These are phyloP conservation scores for Uropetala carovei DNA, from an alignment of 2,888 invertebrate species.

Conservation along the genomic window DNA sequence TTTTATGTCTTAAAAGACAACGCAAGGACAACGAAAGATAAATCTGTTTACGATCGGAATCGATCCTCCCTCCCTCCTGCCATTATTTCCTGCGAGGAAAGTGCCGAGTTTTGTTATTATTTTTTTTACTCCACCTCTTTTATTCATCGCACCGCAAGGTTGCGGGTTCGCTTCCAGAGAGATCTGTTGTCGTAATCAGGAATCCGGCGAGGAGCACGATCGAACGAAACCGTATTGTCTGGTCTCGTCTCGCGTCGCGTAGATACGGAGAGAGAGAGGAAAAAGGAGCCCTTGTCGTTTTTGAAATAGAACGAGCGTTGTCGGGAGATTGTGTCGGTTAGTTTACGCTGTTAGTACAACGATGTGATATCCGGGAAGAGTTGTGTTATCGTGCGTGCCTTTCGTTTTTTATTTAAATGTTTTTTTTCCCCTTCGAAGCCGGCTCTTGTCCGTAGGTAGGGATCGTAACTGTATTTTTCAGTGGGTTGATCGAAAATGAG, in stretches of 20 bases:
- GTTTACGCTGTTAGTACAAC: not conserved
- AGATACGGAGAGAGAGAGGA: no score
- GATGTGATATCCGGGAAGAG: not conserved
- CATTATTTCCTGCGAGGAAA: not conserved
- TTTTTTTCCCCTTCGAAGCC: no score
- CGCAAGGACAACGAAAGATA: slow-evolving; percentile 14
- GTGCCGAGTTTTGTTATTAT: not conserved
- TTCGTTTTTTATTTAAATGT: no score
- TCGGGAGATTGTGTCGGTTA: not conserved
- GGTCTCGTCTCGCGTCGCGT: no score
- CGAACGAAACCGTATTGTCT: no score
- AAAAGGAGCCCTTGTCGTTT: not conserved
- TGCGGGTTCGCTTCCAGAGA: not conserved
- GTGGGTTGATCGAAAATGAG: not conserved
- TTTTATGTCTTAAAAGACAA: not conserved
- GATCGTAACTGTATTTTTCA: slow-evolving; percentile 12
- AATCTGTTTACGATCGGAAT: slow-evolving; percentile 1
- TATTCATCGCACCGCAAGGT: not conserved
- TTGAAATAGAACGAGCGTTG: not conserved
- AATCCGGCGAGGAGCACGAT: not conserved
- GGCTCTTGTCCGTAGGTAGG: not conserved
- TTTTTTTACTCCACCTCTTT: not conserved
- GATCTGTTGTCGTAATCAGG: not conserved
- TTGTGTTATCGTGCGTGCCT: no score
- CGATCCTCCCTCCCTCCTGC: not conserved